phyloP scores from a whole-genome alignment of 2,797 vertebrate species.

The Darevskia nairensis region DNA sequence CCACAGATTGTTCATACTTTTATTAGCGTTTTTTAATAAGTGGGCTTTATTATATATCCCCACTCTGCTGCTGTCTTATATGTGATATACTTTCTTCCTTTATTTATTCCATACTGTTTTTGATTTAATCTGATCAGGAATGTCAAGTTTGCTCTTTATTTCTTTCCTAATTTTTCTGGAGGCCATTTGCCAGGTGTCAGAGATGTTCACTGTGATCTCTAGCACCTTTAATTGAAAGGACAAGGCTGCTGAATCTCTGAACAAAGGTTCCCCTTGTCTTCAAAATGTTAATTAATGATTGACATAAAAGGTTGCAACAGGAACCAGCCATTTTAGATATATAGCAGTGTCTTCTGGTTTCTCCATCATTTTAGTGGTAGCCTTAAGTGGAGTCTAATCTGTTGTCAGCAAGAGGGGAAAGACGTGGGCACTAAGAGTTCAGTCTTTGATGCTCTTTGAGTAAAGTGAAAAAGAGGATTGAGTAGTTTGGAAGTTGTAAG shows the following conservation, averaged over 20 bases:
- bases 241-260: neutral
- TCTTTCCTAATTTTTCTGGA: constrained; percentile 13
- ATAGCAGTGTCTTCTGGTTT: neutral
- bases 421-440: neutral
- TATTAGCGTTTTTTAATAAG: neutral
- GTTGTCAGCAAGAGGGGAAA: neutral
- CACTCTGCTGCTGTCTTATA: too few relatives aligned
- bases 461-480: too few relatives aligned
- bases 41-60: neutral
- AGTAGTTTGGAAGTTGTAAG: neutral
- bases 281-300: constrained; percentile 29
- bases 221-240: constrained; percentile 29
- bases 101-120: neutral
- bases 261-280: constrained; percentile 4
- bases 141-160: neutral
- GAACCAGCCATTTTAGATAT: neutral
- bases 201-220: constrained; percentile 11
- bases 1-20: neutral
- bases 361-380: neutral
- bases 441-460: neutral
- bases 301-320: neutral
- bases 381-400: neutral
- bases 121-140: neutral
- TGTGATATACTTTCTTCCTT: neutral
- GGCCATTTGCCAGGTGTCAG: constrained; percentile 1